phyloP scores from a whole-genome alignment of 2,888 invertebrate species.

The Dryobotodes eremita region DNA sequence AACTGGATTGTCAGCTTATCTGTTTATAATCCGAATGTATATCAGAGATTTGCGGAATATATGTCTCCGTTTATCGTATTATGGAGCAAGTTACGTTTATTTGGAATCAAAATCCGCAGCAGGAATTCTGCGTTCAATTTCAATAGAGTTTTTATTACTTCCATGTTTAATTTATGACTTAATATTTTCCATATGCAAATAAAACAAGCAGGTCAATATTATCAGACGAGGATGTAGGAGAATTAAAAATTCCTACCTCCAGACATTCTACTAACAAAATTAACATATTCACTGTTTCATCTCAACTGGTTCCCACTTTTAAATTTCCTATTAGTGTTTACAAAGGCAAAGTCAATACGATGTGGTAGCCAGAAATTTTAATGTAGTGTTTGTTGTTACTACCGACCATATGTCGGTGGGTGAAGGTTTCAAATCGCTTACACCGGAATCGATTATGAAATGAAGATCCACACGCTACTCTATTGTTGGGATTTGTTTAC shows the following conservation, averaged over 20 bases:
- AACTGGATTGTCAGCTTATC: slow-evolving; percentile 84
- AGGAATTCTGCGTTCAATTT: slow-evolving; percentile 2
- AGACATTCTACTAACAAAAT: slow-evolving; percentile 80
- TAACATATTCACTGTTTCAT: slow-evolving; percentile 89
- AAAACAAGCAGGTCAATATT: slow-evolving; percentile 49
- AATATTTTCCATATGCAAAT: slow-evolving; percentile 58
- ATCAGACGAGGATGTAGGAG: slow-evolving; percentile 62
- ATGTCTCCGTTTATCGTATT: slow-evolving; percentile 44
- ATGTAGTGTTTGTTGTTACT: slow-evolving; percentile 66
- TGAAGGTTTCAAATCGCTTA: slow-evolving; percentile 68
- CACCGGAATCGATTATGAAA: slow-evolving; percentile 74
- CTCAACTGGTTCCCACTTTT: slow-evolving; percentile 89
- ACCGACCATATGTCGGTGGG: slow-evolving; percentile 61
- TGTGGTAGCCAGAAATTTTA: slow-evolving; percentile 83
- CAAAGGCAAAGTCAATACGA: slow-evolving; percentile 88
- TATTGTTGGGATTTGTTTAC: slow-evolving; percentile 88
- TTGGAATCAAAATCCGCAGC: slow-evolving; percentile 30
- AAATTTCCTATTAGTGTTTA: slow-evolving; percentile 90
- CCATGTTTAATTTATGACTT: slow-evolving; percentile 31
- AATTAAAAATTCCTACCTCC: slow-evolving; percentile 69
- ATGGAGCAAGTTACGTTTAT: slow-evolving; percentile 25
- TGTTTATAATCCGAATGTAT: slow-evolving; percentile 81
- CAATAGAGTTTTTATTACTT: slow-evolving; percentile 16
- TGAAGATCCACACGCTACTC: slow-evolving; percentile 80
- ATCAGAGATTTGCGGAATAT: slow-evolving; percentile 81